These are phyloP conservation scores for Tetropium fuscum DNA, from an alignment of 2,888 invertebrate genomes.

Conservation along the genomic window DNA sequence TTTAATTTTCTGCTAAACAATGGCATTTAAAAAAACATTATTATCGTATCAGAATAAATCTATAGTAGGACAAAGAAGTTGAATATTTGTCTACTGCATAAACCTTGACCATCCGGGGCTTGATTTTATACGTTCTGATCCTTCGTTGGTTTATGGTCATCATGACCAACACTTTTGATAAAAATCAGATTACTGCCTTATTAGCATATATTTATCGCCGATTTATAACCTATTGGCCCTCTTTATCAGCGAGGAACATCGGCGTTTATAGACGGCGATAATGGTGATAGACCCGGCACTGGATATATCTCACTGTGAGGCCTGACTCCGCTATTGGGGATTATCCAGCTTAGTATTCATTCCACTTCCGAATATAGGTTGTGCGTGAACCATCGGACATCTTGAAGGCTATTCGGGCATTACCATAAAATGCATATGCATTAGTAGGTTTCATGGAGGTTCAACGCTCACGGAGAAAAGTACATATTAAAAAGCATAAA, in stretches of 20 bases:
- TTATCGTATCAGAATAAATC: too few relatives aligned
- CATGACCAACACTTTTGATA: too few relatives aligned
- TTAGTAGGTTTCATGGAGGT: slow-evolving; percentile 4
- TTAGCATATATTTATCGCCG: slow-evolving; percentile 3
- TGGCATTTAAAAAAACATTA: too few relatives aligned
- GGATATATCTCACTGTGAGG: slow-evolving; percentile 5
- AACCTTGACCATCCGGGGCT: too few relatives aligned
- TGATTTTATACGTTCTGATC: too few relatives aligned
- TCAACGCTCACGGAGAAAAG: background rate
- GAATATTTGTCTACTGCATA: too few relatives aligned
- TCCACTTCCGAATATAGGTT: slow-evolving; percentile 15
- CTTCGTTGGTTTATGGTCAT: too few relatives aligned
- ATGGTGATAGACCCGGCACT: slow-evolving; percentile 2
- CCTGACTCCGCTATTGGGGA: slow-evolving; percentile 10
- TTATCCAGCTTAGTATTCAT: slow-evolving; percentile 17
- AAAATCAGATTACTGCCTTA: too few relatives aligned
- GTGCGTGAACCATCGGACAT: slow-evolving; percentile 22
- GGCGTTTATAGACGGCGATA: background rate
- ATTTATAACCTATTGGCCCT: background rate
- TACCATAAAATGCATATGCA: slow-evolving; percentile 23
- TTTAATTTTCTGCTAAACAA: too few relatives aligned
- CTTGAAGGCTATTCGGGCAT: slow-evolving; percentile 6
- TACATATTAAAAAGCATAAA: background rate
- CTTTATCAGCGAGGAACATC: slow-evolving; percentile 1
- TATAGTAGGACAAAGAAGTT: too few relatives aligned